Evolutionary conservation across 2,797 vertebrate species (phyloP), one percentile per base, ranked within the genome.

Genomic region (Cyclura pinguis): DNA sequence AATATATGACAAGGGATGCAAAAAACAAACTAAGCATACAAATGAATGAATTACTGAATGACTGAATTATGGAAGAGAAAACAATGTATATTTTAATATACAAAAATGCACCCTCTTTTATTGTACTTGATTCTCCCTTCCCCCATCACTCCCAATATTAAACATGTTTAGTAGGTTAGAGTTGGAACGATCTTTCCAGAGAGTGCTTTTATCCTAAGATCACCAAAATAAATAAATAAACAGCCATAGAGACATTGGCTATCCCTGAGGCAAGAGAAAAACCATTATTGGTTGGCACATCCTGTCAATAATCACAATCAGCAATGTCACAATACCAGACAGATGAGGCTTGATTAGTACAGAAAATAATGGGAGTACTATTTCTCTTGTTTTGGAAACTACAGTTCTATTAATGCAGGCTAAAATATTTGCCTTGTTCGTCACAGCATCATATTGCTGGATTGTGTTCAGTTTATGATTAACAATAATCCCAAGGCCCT

Each of bases 241-340:
- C 42, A 78, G 42, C 29, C 27, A 80, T 47, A 80, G 7, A 77
- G 0, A 24, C 20, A 76, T 50, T 47, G 27, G 20, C 62, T 8
- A 88, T 59, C 35, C 69, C n/a, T 50, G 27, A 16, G 50, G 73
- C 92, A 94, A 92, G 0, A 64, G 38, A 82, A 69, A 90, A 84
- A 27, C 72, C 93, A 85, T 91, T 89, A 90, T 0, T 92, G 87
- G 38, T 91, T 93, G 84, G 42, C 77, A 93, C 73, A 88, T 14
- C 3, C 32, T 93, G 83, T 93, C 89, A 94, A 47, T 86, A 94
- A 90, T 83, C 90, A 27, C 13, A 91, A 83, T n/a, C 6, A 94
- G 72, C 1, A 27, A 9, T 2, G 29, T 88, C 1, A 47, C 52
- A 42, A 55, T 22, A 89, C 42, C 42, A 47, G 42, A 47, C 12